These are phyloP conservation scores for Pyrocoelia pectoralis DNA, from an alignment of 2,888 invertebrate species.

Conservation along the genomic window DNA sequence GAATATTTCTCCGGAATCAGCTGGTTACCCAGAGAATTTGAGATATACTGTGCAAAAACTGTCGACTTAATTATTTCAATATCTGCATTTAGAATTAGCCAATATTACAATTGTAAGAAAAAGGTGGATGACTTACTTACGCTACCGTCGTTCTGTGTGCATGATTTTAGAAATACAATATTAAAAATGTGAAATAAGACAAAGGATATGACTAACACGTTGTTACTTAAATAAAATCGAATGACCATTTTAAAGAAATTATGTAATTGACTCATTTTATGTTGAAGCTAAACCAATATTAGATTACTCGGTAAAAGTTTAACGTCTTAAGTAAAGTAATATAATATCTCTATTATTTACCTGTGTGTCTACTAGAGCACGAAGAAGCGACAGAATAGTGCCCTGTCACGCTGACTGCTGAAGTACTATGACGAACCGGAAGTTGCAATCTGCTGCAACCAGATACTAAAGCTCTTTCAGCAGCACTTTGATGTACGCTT, in stretches of 20 bases:
- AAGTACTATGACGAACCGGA: constrained; percentile 51
- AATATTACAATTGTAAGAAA: too few species aligned
- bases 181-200: too few species aligned
- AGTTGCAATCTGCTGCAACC: constrained; percentile 54
- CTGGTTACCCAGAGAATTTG: too few species aligned
- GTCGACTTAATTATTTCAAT: too few species aligned
- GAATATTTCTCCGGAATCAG: too few species aligned
- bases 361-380: constrained; percentile 41
- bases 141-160: too few species aligned
- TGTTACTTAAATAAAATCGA: too few species aligned
- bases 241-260: not conserved
- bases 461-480: constrained; percentile 48
- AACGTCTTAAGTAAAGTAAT: not conserved
- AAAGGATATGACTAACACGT: too few species aligned
- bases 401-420: constrained; percentile 45
- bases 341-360: constrained; percentile 24
- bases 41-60: too few species aligned
- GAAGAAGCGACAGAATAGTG: constrained; percentile 48
- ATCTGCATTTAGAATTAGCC: too few species aligned
- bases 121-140: too few species aligned
- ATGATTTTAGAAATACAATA: too few species aligned
- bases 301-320: not conserved
- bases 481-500: constrained; percentile 61
- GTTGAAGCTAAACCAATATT: not conserved
- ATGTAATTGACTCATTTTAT: not conserved